phyloP scores from a whole-genome alignment of 2,888 invertebrate genomes.

The Perdita meconis region DNA sequence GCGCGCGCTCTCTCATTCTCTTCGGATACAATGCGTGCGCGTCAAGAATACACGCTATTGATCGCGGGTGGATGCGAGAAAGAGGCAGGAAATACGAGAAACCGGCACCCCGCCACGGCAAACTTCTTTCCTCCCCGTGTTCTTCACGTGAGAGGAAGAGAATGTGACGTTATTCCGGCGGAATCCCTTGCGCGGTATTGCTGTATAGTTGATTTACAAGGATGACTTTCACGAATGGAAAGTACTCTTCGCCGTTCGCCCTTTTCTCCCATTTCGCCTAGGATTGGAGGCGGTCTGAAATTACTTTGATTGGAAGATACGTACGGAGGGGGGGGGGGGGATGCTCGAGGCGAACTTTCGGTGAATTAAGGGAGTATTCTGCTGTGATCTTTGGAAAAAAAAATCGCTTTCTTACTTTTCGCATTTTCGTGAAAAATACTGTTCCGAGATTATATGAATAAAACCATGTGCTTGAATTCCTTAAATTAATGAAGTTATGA shows the following conservation, averaged over 20 bases:
- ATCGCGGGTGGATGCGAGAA: constrained; percentile 79
- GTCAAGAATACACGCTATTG: constrained; percentile 83
- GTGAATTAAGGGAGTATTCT: no score
- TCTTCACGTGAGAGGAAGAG: constrained; percentile 58
- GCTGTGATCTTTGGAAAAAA: no score
- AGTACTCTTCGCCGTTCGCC: constrained; percentile 17
- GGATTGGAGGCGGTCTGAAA: background rate
- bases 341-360: no score
- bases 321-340: background rate
- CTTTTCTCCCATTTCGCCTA: background rate
- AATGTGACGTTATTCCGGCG: constrained; percentile 54
- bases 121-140: constrained; percentile 60
- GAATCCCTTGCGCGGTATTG: constrained; percentile 35
- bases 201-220: constrained; percentile 45
- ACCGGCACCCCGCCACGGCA: constrained; percentile 58
- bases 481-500: no score
- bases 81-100: constrained; percentile 66
- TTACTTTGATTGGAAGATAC: background rate
- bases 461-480: no score
- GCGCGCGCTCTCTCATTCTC: constrained; percentile 51
- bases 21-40: constrained; percentile 80
- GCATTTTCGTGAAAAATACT: no score
- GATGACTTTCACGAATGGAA: constrained; percentile 39
- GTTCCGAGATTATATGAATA: no score
- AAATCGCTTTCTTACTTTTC: no score